Percentiles rank a stretch among this genome's conserved stretches.
These are phyloP conservation scores for Probaryconus sp. DNA, from an alignment of 1,140 invertebrate genomes.

Conservation along the genomic window DNA sequence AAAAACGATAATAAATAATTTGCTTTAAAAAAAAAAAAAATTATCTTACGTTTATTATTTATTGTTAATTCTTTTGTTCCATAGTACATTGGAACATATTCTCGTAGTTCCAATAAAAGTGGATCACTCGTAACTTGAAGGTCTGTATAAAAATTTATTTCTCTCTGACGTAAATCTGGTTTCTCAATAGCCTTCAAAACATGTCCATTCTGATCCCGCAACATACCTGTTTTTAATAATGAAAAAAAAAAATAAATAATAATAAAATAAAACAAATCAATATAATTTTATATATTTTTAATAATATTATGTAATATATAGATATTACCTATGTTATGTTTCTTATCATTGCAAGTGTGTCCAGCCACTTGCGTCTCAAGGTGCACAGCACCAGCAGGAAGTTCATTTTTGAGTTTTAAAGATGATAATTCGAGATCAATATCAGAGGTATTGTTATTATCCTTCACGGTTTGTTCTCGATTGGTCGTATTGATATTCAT, in stretches of 20 bases:
- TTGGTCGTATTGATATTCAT: conserved; percentile 34
- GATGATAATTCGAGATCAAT: conserved; percentile 53
- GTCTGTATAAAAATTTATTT: conserved; percentile 85
- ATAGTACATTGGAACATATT: conserved; percentile 82
- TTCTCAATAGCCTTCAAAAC: conserved; percentile 87
- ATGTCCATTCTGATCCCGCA: conserved; percentile 79
- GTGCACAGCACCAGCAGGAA: conserved; percentile 65
- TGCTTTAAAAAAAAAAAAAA: conserved; percentile 16
- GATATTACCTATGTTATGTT: conserved; percentile 79
- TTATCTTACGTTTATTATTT: conserved; percentile 70
- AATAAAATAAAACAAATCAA: neutral
- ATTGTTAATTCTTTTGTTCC: conserved; percentile 80
- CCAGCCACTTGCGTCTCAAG: conserved; percentile 85
- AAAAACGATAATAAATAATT: conserved; percentile 19
- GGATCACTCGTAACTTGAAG: conserved; percentile 78
- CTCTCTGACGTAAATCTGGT: conserved; percentile 82
- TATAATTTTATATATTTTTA: conserved; percentile 8
- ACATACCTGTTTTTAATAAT: conserved; percentile 79
- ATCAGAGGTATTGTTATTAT: conserved; percentile 46
- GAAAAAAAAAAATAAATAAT: neutral
- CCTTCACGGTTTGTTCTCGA: conserved; percentile 31
- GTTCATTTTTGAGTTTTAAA: conserved; percentile 54
- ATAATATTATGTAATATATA: conserved; percentile 3
- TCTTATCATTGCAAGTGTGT: conserved; percentile 80
- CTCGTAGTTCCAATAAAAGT: conserved; percentile 79